phyloP scores from a whole-genome alignment of 2,888 invertebrate species.

The Drosophila merina region DNA sequence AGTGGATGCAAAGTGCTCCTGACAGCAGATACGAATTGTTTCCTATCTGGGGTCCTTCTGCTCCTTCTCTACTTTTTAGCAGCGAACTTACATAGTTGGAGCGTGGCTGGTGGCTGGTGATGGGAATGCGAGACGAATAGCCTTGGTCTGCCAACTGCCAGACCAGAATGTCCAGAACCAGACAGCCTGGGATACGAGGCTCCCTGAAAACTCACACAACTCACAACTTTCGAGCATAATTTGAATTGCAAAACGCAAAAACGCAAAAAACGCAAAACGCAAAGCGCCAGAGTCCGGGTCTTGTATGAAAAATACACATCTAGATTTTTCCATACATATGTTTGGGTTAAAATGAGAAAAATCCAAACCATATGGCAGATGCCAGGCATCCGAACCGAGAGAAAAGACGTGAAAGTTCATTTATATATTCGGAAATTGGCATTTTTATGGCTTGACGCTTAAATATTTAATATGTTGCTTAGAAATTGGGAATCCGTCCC shows the following conservation, averaged over 20 bases:
- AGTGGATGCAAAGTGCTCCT: constrained; percentile 43
- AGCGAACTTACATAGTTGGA: constrained; percentile 7
- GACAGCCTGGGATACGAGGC: constrained; percentile 1
- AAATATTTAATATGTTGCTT: constrained; percentile 65
- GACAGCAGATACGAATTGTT: constrained; percentile 47
- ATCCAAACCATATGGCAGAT: constrained; percentile 25
- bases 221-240: constrained; percentile 7
- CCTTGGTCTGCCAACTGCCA: constrained; percentile 26
- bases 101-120: not conserved
- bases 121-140: constrained; percentile 5
- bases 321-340: not conserved
- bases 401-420: constrained; percentile 6
- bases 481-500: constrained; percentile 39
- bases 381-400: constrained; percentile 1
- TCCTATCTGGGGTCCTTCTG: constrained; percentile 7
- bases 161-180: constrained; percentile 29
- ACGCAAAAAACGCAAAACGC: not conserved
- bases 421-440: constrained; percentile 51
- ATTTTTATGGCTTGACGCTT: constrained; percentile 56
- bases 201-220: not conserved
- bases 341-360: not conserved
- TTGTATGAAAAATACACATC: not conserved
- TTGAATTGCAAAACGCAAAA: constrained; percentile 42
- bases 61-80: not conserved
- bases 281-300: not conserved